phyloP scores from a whole-genome alignment of 2,797 vertebrate species.

The Cuniculus paca region DNA sequence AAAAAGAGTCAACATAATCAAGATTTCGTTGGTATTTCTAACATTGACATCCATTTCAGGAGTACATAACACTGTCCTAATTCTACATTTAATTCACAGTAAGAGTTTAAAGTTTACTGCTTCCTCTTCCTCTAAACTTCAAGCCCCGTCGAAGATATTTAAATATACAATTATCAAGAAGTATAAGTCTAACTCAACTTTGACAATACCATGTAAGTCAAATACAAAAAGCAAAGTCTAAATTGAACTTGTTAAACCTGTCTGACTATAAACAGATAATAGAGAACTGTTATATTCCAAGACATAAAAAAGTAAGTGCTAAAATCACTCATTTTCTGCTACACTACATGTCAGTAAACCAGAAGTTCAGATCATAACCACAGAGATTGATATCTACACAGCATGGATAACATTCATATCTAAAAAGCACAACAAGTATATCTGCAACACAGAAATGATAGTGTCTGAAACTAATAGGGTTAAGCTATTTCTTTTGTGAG shows the following conservation, averaged over 20 bases:
- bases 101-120: constrained; percentile 62
- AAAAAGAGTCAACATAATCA: background rate
- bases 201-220: constrained; percentile 10
- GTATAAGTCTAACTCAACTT: constrained; percentile 35
- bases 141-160: background rate
- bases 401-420: constrained; percentile 10
- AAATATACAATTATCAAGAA: constrained; percentile 6
- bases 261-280: constrained; percentile 24
- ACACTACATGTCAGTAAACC: constrained; percentile 42
- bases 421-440: constrained; percentile 23
- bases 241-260: constrained; percentile 32
- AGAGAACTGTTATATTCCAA: constrained; percentile 36
- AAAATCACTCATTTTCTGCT: constrained; percentile 43
- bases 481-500: constrained; percentile 76
- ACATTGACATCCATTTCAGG: constrained; percentile 25
- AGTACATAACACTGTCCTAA: background rate
- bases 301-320: background rate
- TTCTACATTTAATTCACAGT: constrained; percentile 22
- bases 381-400: constrained; percentile 52
- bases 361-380: constrained; percentile 55
- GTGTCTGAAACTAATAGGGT: constrained; percentile 70
- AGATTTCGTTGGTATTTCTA: constrained; percentile 44
- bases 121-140: constrained; percentile 45
- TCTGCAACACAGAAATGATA: constrained; percentile 60
- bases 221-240: constrained; percentile 26